A percentile compares a stretch with the other conserved stretches of the same genome.
phyloP scores from a whole-genome alignment of 2,113 vertebrate genomes.

The Fulica atra region DNA sequence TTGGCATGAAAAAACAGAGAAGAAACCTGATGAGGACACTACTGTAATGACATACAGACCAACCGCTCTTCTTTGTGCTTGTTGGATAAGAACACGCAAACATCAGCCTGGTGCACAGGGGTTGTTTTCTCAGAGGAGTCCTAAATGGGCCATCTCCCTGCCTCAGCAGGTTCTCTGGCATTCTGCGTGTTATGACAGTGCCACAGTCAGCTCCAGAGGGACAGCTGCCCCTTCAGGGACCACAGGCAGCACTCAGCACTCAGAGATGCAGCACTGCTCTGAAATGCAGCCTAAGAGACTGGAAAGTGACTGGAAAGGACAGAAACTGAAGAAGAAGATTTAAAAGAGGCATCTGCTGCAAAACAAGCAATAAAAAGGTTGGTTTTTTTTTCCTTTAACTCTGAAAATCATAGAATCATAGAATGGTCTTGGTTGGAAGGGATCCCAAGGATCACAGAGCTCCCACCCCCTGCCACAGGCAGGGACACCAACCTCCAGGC shows the following conservation, averaged over 20 bases:
- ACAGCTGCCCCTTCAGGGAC: neutral
- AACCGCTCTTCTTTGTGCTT: neutral
- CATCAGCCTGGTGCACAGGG: neutral
- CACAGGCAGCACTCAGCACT: neutral
- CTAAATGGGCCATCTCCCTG: neutral
- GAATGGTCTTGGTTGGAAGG: no score
- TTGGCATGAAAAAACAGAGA: neutral
- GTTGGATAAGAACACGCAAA: neutral
- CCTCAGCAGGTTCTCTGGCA: neutral
- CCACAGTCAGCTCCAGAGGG: neutral
- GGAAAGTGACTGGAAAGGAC: neutral
- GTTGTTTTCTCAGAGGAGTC: neutral
- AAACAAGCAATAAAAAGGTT: neutral
- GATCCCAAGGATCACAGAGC: no score
- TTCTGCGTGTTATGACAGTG: fast-evolving
- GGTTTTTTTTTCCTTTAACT: neutral
- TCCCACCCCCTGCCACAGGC: no score
- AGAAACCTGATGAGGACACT: neutral
- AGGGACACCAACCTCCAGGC: no score
- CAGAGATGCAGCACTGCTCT: fast-evolving
- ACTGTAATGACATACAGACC: neutral
- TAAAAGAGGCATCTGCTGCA: neutral
- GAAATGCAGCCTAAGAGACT: neutral
- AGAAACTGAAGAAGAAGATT: neutral
- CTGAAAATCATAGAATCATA: no score